Conservation (phyloP, 1,140 invertebrate species). For the Chlorops oryzae region DNA sequence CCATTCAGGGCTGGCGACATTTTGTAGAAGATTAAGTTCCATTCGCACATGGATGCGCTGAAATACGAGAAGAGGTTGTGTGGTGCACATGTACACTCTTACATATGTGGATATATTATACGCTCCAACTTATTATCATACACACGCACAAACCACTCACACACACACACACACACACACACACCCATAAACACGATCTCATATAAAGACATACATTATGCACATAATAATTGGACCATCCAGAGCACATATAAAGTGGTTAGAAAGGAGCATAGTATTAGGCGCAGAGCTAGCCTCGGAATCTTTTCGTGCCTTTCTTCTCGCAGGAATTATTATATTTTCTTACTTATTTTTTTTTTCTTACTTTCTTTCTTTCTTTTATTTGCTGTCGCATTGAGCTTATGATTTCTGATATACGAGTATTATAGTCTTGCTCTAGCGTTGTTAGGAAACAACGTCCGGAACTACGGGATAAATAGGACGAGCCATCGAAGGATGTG, state of each 20-base stretch:
- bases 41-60: constrained; percentile 47
- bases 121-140: background rate
- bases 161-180: constrained; percentile 18
- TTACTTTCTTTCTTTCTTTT: constrained; percentile 31
- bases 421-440: too few relatives aligned
- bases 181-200: background rate
- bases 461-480: too few relatives aligned
- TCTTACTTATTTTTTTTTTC: constrained; percentile 34
- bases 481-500: background rate
- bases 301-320: constrained; percentile 15
- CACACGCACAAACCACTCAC: background rate
- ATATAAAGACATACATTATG: constrained; percentile 17
- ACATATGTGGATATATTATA: background rate
- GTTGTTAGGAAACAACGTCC: too few relatives aligned
- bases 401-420: constrained; percentile 46
- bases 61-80: constrained; percentile 38
- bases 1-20: constrained; percentile 33
- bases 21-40: constrained; percentile 49
- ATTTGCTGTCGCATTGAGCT: constrained; percentile 19
- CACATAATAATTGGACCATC: constrained; percentile 43
- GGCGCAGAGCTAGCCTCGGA: too few relatives aligned
- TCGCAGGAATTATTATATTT: constrained; percentile 41
- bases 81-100: constrained; percentile 1
- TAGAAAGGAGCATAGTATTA: constrained; percentile 44
- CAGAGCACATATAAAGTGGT: constrained; percentile 44